Evolutionary conservation across 2,888 invertebrate genomes (phyloP).

Genomic region (Platerodrilus igneus): DNA sequence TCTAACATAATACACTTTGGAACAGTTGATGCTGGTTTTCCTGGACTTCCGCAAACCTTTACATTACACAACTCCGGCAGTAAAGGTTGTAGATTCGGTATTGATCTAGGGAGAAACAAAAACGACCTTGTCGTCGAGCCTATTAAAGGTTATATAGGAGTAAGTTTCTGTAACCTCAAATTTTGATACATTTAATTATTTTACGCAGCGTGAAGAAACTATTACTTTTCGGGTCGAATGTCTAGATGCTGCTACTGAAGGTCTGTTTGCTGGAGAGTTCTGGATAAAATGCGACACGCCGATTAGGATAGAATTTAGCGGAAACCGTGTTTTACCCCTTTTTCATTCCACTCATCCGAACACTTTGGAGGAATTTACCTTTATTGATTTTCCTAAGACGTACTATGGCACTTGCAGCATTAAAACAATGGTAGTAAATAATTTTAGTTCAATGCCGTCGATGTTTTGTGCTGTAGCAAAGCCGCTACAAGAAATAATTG

Average conservation of each 20-base stretch:
- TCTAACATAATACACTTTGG: constrained; percentile 51
- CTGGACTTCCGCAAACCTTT: constrained; percentile 42
- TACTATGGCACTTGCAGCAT: constrained; percentile 42
- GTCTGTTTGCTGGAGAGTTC: constrained; percentile 35
- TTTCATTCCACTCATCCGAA: constrained; percentile 43
- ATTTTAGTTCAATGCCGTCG: constrained; percentile 43
- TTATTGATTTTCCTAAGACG: constrained; percentile 46
- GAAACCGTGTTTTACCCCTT: constrained; percentile 41
- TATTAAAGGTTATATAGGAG: constrained; percentile 43
- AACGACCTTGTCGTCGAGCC: constrained; percentile 45
- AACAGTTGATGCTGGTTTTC: constrained; percentile 44
- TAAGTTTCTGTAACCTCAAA: constrained; percentile 2
- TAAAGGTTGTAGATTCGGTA: constrained; percentile 43
- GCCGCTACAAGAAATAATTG: constrained; percentile 35
- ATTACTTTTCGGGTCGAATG: constrained; percentile 16
- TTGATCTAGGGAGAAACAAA: constrained; percentile 47
- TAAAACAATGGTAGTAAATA: constrained; percentile 44
- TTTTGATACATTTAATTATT: constrained; percentile 1
- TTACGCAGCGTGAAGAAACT: constrained; percentile 8
- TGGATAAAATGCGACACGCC: constrained; percentile 47
- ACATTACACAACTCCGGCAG: constrained; percentile 43
- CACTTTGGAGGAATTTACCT: constrained; percentile 41
- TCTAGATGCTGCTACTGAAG: constrained; percentile 10
- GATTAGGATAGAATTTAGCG: constrained; percentile 36
- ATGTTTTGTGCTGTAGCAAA: constrained; percentile 46